Percentiles rank a stretch among this genome's conserved stretches.
Evolutionary conservation across 2,888 invertebrate genomes (phyloP).

Genomic region (Ormyrus pomaceus): DNA sequence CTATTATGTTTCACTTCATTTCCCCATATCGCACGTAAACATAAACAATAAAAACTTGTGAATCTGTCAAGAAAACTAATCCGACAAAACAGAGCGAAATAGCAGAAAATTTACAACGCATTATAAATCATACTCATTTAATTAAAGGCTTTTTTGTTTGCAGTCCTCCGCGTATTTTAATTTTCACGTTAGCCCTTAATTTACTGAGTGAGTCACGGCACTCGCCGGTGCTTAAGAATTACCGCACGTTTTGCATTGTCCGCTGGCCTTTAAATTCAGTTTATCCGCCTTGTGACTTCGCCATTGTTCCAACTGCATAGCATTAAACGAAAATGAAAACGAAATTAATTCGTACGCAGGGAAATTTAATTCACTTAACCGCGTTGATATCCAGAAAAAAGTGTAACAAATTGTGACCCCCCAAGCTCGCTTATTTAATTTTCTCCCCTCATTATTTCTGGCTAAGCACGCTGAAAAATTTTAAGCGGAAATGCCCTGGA

Average conservation of each 20-base stretch:
- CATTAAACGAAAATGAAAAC: constrained; percentile 29
- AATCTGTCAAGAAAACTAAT: too few species aligned
- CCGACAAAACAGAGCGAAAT: too few species aligned
- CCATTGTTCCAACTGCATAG: constrained; percentile 25
- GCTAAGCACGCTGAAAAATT: too few species aligned
- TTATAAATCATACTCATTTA: constrained; percentile 4
- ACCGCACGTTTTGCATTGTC: constrained; percentile 36
- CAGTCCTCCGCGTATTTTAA: constrained; percentile 25
- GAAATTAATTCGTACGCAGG: constrained; percentile 31
- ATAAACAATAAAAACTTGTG: background rate
- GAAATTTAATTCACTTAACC: constrained; percentile 20
- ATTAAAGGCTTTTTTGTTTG: constrained; percentile 26
- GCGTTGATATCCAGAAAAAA: too few species aligned
- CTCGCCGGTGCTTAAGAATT: constrained; percentile 41
- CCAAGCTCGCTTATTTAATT: too few species aligned
- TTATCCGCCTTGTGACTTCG: constrained; percentile 32
- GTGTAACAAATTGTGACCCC: too few species aligned
- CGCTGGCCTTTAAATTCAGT: constrained; percentile 41
- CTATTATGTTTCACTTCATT: background rate
- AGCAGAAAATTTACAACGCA: background rate
- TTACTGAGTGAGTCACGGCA: constrained; percentile 28
- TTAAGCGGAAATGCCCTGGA: too few species aligned
- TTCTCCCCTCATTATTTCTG: too few species aligned
- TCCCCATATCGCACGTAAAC: background rate
- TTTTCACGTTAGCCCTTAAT: constrained; percentile 29